phyloP scores from a whole-genome alignment of 64 coral and sea anemone species.

The Montipora foliosa region DNA sequence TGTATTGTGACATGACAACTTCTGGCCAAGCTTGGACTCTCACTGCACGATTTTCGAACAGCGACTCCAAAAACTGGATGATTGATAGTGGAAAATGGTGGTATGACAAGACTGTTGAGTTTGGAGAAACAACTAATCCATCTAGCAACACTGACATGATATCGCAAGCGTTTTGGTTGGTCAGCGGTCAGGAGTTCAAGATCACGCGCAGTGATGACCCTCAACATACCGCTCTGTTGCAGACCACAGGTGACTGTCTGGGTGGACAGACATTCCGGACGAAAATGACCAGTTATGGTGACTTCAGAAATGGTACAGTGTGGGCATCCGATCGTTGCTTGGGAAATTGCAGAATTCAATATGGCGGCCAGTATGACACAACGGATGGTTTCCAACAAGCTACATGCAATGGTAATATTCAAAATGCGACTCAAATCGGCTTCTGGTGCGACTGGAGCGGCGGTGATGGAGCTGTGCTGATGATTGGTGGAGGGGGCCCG shows the following conservation, averaged over 20 bases:
- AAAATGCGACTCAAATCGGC: background rate
- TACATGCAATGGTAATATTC: background rate
- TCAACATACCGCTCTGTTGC: slow-evolving; percentile 15
- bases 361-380: background rate
- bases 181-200: slow-evolving; percentile 8
- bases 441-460: background rate
- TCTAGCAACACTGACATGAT: too few relatives aligned
- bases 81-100: too few relatives aligned
- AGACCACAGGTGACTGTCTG: slow-evolving; percentile 11
- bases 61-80: too few relatives aligned
- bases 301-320: too few relatives aligned
- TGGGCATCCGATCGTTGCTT: background rate
- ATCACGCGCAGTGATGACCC: slow-evolving; percentile 69
- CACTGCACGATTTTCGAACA: too few relatives aligned
- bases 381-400: background rate
- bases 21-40: too few relatives aligned
- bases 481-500: background rate
- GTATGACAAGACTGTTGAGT: too few relatives aligned
- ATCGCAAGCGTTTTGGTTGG: too few relatives aligned
- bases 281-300: too few relatives aligned
- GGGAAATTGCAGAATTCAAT: slow-evolving; percentile 11
- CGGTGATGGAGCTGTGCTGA: background rate
- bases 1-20: too few relatives aligned
- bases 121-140: too few relatives aligned
- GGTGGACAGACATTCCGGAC: too few relatives aligned